Percentiles rank a stretch among this genome's conserved stretches.
These are phyloP conservation scores for Drosophila mercatorum DNA, from an alignment of 2,888 invertebrate species.

Conservation along the genomic window DNA sequence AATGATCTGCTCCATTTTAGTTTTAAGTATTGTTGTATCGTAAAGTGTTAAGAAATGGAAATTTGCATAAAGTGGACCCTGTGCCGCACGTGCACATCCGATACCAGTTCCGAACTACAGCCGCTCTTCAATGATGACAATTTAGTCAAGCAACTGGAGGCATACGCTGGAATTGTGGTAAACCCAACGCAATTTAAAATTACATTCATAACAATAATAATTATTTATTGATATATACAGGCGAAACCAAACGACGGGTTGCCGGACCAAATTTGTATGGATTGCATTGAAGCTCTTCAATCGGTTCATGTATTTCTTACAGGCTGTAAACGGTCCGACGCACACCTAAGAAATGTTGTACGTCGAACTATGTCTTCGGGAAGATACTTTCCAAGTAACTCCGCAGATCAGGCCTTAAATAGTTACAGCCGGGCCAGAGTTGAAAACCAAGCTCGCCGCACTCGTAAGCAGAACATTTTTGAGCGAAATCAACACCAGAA, in stretches of 20 bases:
- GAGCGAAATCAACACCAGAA: neutral
- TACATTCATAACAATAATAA: neutral
- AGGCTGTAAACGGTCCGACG: slow-evolving; percentile 53
- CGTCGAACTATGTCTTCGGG: slow-evolving; percentile 55
- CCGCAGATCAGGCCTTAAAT: neutral
- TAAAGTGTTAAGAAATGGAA: slow-evolving; percentile 65
- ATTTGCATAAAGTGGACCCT: slow-evolving; percentile 82
- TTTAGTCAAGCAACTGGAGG: slow-evolving; percentile 63
- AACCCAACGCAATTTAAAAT: neutral
- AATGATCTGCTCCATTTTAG: slow-evolving; percentile 9
- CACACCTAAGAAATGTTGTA: slow-evolving; percentile 45
- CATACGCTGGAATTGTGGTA: slow-evolving; percentile 78
- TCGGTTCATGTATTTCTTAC: slow-evolving; percentile 44
- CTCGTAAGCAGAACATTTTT: slow-evolving; percentile 13
- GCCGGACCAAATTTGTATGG: slow-evolving; percentile 76
- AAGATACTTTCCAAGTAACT: slow-evolving; percentile 16
- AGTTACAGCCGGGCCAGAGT: neutral
- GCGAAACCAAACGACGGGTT: slow-evolving; percentile 69
- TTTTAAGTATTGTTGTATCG: neutral
- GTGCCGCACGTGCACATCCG: slow-evolving; percentile 75
- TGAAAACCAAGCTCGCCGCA: neutral
- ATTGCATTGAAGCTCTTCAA: slow-evolving; percentile 41
- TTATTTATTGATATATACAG: slow-evolving; percentile 37
- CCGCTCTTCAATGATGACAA: slow-evolving; percentile 57
- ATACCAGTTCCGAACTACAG: slow-evolving; percentile 51